Percentiles rank a stretch among this genome's conserved stretches.
Conservation (phyloP, 92 coral and sea anemone genomes). For the Palythoa heliodiscus region DNA sequence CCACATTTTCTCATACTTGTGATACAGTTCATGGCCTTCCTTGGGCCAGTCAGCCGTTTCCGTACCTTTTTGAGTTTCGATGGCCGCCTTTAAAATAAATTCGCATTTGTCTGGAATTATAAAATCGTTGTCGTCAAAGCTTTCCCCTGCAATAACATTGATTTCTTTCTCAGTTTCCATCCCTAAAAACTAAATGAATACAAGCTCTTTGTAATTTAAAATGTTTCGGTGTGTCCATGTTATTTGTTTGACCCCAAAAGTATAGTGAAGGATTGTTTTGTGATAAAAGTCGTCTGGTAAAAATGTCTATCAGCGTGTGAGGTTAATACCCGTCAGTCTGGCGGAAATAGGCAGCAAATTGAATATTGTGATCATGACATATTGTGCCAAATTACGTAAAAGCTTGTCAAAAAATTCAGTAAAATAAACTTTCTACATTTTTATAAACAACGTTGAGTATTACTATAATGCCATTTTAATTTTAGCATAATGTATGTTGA, state of each 20-base stretch:
- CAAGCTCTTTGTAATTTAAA: background rate
- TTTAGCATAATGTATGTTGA: too few relatives aligned
- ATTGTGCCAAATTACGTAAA: too few relatives aligned
- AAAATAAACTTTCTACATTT: too few relatives aligned
- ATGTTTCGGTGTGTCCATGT: background rate
- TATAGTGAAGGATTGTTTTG: slow-evolving; percentile 24
- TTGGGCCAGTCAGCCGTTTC: slow-evolving; percentile 34
- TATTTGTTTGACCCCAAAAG: background rate
- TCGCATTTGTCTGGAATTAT: slow-evolving; percentile 33
- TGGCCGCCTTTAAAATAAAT: slow-evolving; percentile 11
- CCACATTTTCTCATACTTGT: slow-evolving; percentile 35
- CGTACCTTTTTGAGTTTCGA: slow-evolving; percentile 3
- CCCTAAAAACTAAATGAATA: background rate
- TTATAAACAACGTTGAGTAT: too few relatives aligned
- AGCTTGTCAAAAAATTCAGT: too few relatives aligned
- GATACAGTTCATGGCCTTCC: slow-evolving; percentile 17
- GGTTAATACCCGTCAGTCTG: slow-evolving; percentile 11
- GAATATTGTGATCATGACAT: too few relatives aligned
- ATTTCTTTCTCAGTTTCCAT: slow-evolving; percentile 26
- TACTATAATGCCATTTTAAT: too few relatives aligned
- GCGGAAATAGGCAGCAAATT: slow-evolving; percentile 1
- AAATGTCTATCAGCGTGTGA: slow-evolving; percentile 27
- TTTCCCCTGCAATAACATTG: background rate
- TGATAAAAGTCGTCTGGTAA: background rate
- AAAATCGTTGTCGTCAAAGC: slow-evolving; percentile 27